Base-by-base conservation (phyloP, 2,888 invertebrate genomes). In the Spatulosminthurus flaviceps region DNA sequence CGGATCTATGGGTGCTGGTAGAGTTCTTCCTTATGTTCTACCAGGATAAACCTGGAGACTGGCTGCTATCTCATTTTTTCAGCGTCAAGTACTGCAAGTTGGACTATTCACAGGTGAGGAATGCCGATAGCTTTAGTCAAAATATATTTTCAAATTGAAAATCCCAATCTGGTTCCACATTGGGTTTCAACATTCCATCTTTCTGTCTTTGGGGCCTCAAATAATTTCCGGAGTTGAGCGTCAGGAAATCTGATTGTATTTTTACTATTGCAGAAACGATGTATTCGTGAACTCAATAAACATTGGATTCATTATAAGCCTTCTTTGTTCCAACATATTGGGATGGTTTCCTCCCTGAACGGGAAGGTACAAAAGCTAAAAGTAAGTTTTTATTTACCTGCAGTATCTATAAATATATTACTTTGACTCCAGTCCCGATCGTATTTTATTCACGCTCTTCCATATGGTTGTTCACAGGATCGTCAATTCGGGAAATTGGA, bases 361-460 rank as follows among this genome's bases (percentile, higher is more conserved):
- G 98, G 98, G 79, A 98, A 98, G 90, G 94, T 97, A 77, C 98
- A 98, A 87, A 96, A 95, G 88, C 89, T 98, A 0, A 96, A 96
- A 91, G 95, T 94, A 89, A 86, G 86, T 77, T 83, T 77, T 11
- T 72, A 11, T 13, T 43, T 72, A 1, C 24, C 13, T 64, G 13
- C 26, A 64, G 22, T 13, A 24, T 64, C 22, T 64, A 22, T 64
- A 64, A 22, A 16, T 16, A 64, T n/a, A 2, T 64, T 64, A 2
- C 80, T 19, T 5, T 19, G 22, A 64, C 64, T 13, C n/a, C 66
- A 21, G 16, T 11, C n/a, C n/a, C 21, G 34, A 43, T 51, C 22
- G 19, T 72, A 43, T 24, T 43, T 72, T 72, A 22, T 72, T 16
- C 51, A 51, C 16, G 51, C n/a, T n/a, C n/a, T 51, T 72, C 51